Evolutionary conservation across 2,888 invertebrate genomes (phyloP).

Genomic region (Rhimphoctona megacephalus): DNA sequence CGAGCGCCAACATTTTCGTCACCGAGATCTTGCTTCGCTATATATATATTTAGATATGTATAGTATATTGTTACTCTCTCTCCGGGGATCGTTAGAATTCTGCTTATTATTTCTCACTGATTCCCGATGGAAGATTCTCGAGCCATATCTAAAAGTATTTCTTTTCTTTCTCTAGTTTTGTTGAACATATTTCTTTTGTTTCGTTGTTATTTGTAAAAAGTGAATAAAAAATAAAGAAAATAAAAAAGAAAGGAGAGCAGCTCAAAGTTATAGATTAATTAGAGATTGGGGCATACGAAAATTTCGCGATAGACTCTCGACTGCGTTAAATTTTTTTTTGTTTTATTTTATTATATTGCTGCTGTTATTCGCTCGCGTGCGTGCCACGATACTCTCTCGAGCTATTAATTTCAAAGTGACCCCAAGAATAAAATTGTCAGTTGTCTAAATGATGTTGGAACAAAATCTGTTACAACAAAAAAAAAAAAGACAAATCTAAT

Average conservation of each 20-base stretch:
- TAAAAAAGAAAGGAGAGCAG: constrained; percentile 56
- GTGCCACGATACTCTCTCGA: constrained; percentile 32
- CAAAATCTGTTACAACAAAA: constrained; percentile 24
- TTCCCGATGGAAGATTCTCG: constrained; percentile 55
- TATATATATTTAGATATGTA: constrained; percentile 43
- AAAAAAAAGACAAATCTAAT: constrained; percentile 32
- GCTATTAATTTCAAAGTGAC: constrained; percentile 30
- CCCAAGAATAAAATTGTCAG: constrained; percentile 43
- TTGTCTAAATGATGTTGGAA: constrained; percentile 48
- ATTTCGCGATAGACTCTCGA: constrained; percentile 62
- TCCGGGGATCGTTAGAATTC: constrained; percentile 62
- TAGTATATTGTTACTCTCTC: constrained; percentile 62
- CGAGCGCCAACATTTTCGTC: constrained; percentile 54
- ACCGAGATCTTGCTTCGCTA: constrained; percentile 63
- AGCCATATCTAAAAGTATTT: constrained; percentile 60
- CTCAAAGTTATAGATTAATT: constrained; percentile 67
- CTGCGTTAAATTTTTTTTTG: constrained; percentile 44
- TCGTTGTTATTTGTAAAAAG: constrained; percentile 65
- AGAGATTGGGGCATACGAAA: constrained; percentile 42
- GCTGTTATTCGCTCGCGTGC: constrained; percentile 21
- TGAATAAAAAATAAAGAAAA: constrained; percentile 1
- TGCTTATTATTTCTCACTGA: constrained; percentile 46
- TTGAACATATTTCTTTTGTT: constrained; percentile 59
- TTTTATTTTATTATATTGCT: constrained; percentile 36
- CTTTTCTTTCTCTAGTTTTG: constrained; percentile 49